Evolutionary conservation across 2,888 invertebrate genomes (phyloP).

Genomic region (Athrips mouffetella): DNA sequence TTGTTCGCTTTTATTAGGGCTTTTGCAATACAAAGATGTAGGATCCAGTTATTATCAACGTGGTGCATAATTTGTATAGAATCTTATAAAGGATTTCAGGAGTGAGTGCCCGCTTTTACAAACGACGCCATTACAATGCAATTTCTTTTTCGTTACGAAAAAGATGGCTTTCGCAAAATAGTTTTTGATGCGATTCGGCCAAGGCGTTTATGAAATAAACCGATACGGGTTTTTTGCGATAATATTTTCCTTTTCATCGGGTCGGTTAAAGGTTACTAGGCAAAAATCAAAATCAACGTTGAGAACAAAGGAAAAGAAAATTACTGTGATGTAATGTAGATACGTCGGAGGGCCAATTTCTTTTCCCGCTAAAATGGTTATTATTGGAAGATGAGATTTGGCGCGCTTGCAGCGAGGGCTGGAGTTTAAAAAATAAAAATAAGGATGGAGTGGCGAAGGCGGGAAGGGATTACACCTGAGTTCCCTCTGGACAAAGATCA

Average conservation of each 20-base stretch:
- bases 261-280: not conserved
- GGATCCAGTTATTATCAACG: too few species aligned
- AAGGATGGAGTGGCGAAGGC: slow-evolving; percentile 3
- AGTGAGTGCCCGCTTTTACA: too few species aligned
- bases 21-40: too few species aligned
- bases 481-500: not conserved
- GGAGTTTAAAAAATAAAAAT: not conserved
- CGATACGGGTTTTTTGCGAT: not conserved
- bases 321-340: not conserved
- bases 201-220: not conserved
- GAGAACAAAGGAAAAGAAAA: slow-evolving; percentile 4
- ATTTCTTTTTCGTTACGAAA: too few species aligned
- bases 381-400: slow-evolving; percentile 9
- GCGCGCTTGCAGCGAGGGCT: not conserved
- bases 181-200: too few species aligned
- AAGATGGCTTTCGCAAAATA: too few species aligned
- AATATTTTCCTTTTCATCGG: not conserved
- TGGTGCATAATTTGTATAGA: too few species aligned
- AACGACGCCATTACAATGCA: too few species aligned
- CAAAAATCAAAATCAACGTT: slow-evolving; percentile 3
- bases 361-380: slow-evolving; percentile 10
- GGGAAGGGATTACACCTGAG: not conserved
- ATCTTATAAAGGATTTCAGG: too few species aligned
- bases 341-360: not conserved
- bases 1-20: too few species aligned